These are phyloP conservation scores for Macrosteles quadrilineatus DNA, from an alignment of 1,140 invertebrate genomes.

Conservation along the genomic window DNA sequence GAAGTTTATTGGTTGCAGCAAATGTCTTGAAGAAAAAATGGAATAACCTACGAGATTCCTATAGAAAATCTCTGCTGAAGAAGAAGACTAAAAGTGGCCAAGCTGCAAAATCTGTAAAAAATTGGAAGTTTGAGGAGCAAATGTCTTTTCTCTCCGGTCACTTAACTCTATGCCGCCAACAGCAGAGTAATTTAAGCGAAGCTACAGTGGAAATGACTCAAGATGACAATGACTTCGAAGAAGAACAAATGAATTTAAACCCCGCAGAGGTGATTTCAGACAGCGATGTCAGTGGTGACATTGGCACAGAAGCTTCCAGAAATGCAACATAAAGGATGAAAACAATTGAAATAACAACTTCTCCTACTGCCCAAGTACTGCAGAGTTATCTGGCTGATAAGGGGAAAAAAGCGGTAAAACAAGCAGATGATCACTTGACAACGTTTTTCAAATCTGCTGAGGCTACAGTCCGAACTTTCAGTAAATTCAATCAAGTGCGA, in stretches of 20 bases:
- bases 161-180: not conserved
- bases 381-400: not conserved
- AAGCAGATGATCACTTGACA: not conserved
- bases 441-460: not conserved
- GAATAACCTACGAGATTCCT: constrained; percentile 27
- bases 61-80: not conserved
- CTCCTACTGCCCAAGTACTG: not conserved
- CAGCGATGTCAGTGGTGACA: not conserved
- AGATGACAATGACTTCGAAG: not conserved
- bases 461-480: not conserved
- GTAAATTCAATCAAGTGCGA: not conserved
- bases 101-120: not conserved
- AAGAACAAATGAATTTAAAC: not conserved
- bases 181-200: not conserved
- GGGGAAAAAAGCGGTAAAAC: not conserved
- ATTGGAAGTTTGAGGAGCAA: constrained; percentile 5
- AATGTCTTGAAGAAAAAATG: too few relatives aligned
- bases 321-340: not conserved
- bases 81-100: constrained; percentile 5
- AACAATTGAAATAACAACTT: not conserved
- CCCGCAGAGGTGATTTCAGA: not conserved
- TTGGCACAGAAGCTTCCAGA: not conserved
- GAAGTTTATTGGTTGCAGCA: too few relatives aligned
- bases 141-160: constrained; percentile 16
- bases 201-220: not conserved